A percentile compares a stretch with the other conserved stretches of the same genome.
phyloP scores from a whole-genome alignment of 1,140 invertebrate species.

The Apis cerana region DNA sequence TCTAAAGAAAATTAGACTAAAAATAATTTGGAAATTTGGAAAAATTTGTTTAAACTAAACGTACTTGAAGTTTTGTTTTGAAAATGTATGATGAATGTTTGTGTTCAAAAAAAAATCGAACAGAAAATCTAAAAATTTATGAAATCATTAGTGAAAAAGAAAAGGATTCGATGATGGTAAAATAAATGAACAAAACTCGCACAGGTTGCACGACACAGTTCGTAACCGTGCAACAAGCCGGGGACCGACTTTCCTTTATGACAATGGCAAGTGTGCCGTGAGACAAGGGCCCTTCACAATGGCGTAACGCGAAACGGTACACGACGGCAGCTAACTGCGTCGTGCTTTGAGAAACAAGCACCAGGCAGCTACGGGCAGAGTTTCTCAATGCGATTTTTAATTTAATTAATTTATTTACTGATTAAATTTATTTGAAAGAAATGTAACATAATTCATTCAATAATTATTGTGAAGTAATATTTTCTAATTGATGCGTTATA shows the following conservation, averaged over 20 bases:
- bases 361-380: conserved; percentile 14
- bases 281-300: conserved; percentile 63
- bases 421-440: too few relatives aligned
- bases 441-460: too few relatives aligned
- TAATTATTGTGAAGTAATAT: too few relatives aligned
- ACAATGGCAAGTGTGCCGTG: conserved; percentile 66
- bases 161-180: background rate
- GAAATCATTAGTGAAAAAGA: background rate
- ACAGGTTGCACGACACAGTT: conserved; percentile 66
- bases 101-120: background rate
- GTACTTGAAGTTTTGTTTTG: too few relatives aligned
- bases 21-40: too few relatives aligned
- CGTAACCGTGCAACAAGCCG: conserved; percentile 19
- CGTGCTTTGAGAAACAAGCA: conserved; percentile 52
- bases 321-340: conserved; percentile 65
- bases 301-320: conserved; percentile 71
- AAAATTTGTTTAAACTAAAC: too few relatives aligned
- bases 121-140: background rate
- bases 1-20: too few relatives aligned
- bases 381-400: conserved; percentile 20
- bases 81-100: too few relatives aligned
- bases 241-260: conserved; percentile 61
- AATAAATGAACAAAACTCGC: conserved; percentile 36
- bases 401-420: too few relatives aligned
- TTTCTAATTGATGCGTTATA: too few relatives aligned